phyloP scores from a whole-genome alignment of 2,797 vertebrate genomes.

The Masticophis lateralis region DNA sequence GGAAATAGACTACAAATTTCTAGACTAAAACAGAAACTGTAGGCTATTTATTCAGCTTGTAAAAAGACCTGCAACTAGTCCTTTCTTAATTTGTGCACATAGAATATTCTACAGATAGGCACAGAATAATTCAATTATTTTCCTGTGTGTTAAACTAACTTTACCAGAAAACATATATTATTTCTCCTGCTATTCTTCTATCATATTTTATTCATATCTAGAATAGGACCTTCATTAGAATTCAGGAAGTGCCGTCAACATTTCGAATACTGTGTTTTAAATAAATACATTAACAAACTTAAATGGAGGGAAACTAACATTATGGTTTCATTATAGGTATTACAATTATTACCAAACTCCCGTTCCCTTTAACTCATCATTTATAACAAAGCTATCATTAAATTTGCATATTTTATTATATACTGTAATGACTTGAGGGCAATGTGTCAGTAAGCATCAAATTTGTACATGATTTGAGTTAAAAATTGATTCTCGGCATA shows the following conservation, averaged over 20 bases:
- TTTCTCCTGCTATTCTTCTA: not conserved
- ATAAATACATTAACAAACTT: conserved; percentile 54
- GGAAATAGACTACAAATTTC: not conserved
- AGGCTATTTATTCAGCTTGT: not conserved
- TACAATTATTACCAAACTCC: conserved; percentile 49
- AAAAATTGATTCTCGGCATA: conserved; percentile 62
- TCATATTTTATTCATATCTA: conserved; percentile 18
- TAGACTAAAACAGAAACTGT: not conserved
- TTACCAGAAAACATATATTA: not conserved
- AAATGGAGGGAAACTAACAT: conserved; percentile 45
- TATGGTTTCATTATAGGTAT: conserved; percentile 49
- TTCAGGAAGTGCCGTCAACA: conserved; percentile 26
- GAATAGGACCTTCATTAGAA: conserved; percentile 50
- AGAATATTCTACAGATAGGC: conserved; percentile 10
- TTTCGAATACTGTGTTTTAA: conserved; percentile 46
- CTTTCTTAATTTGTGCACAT: not conserved
- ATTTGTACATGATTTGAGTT: conserved; percentile 62
- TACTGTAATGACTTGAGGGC: conserved; percentile 49
- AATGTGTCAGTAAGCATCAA: conserved; percentile 61
- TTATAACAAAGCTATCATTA: conserved; percentile 48
- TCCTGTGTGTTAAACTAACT: not conserved
- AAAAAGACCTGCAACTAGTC: not conserved
- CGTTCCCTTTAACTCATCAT: conserved; percentile 21
- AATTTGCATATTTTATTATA: conserved; percentile 61
- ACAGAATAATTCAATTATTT: conserved; percentile 14